Evolutionary conservation across 2,113 vertebrate genomes (phyloP).

Genomic region (Corythornis vintsioides): DNA sequence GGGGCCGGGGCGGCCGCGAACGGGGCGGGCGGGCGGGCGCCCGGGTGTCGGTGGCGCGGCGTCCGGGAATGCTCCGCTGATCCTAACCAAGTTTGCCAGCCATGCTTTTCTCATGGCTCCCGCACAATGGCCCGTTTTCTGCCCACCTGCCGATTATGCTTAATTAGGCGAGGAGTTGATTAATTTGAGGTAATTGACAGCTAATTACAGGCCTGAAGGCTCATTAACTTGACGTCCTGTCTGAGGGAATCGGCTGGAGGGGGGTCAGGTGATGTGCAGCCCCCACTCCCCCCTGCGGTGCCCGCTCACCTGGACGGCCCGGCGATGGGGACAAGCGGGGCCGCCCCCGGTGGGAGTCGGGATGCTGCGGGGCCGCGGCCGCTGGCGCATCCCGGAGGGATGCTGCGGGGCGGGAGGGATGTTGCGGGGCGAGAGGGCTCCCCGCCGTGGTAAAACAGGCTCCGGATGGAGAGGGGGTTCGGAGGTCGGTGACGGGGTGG

Average conservation of each 20-base stretch:
- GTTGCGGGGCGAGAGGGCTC: neutral
- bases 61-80: constrained; percentile 80
- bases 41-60: constrained; percentile 56
- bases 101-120: constrained; percentile 92
- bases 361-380: neutral
- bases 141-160: constrained; percentile 94
- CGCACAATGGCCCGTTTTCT: constrained; percentile 89
- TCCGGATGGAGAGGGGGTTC: neutral
- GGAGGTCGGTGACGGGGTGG: neutral
- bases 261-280: constrained; percentile 80
- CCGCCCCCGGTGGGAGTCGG: neutral
- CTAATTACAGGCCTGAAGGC: constrained; percentile 93
- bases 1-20: neutral
- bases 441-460: neutral
- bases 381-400: fast-evolving
- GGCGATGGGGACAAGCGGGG: neutral
- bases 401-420: fast-evolving
- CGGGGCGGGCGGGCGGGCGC: constrained; percentile 43
- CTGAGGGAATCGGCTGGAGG: constrained; percentile 80
- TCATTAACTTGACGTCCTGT: constrained; percentile 94
- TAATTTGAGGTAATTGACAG: constrained; percentile 99
- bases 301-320: constrained; percentile 37
- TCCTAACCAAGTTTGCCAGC: constrained; percentile 88
- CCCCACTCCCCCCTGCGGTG: neutral
- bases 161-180: constrained; percentile 98